Percentiles rank a stretch among this genome's conserved stretches.
Conservation (phyloP, 2,888 invertebrate genomes). For the Trissolcus brochymenae region DNA sequence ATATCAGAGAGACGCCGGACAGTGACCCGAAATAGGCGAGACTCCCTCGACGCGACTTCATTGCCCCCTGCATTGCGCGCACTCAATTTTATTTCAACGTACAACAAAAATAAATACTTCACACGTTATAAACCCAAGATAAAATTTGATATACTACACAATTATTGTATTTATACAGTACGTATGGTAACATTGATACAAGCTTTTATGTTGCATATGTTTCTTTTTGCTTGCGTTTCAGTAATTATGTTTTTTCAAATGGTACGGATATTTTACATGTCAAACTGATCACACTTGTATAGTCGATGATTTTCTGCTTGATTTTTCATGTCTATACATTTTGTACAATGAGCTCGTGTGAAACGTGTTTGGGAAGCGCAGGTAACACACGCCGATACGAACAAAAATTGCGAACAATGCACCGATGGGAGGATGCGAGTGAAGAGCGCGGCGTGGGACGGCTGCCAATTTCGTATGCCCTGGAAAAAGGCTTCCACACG, state of each 20-base stretch:
- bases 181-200: no score
- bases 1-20: constrained; percentile 59
- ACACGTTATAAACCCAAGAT: no score
- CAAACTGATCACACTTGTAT: no score
- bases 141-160: no score
- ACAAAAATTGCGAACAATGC: constrained; percentile 32
- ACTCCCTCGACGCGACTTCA: constrained; percentile 23
- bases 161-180: no score
- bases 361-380: constrained; percentile 13
- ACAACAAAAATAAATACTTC: no score
- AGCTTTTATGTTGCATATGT: no score
- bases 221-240: no score
- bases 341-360: constrained; percentile 13
- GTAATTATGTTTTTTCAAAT: no score
- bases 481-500: constrained; percentile 31
- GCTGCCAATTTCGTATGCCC: constrained; percentile 29
- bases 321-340: neutral
- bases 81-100: constrained; percentile 40
- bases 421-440: constrained; percentile 1
- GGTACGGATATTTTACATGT: no score
- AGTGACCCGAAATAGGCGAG: constrained; percentile 68
- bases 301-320: no score
- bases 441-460: constrained; percentile 5
- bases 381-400: constrained; percentile 28
- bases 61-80: constrained; percentile 24